Conservation (phyloP, 2,888 invertebrate genomes). For the Oscheius onirici region DNA sequence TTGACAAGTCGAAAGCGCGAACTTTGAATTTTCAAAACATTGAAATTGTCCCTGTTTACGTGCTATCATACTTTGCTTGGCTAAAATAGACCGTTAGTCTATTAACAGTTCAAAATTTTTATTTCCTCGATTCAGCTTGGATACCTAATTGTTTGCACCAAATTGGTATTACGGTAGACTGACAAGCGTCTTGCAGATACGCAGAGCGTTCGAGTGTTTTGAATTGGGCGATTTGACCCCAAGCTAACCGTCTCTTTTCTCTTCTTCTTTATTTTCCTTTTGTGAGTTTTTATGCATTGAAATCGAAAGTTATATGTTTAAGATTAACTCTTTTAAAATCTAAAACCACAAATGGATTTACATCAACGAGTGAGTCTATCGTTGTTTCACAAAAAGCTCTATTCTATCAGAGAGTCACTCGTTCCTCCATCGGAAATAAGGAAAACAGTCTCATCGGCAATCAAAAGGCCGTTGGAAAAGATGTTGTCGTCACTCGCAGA, state of each 20-base stretch:
- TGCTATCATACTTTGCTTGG: too few species aligned
- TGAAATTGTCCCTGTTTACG: too few species aligned
- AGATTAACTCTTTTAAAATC: not conserved
- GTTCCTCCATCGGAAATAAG: not conserved
- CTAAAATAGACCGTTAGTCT: too few species aligned
- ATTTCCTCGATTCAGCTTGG: too few species aligned
- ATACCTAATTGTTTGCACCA: too few species aligned
- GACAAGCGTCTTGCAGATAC: not conserved
- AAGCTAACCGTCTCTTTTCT: too few species aligned
- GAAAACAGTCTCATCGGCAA: not conserved
- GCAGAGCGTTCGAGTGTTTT: conserved; percentile 11
- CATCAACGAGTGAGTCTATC: not conserved
- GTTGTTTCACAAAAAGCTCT: not conserved
- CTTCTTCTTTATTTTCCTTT: not conserved
- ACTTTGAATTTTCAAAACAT: too few species aligned
- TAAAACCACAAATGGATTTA: not conserved
- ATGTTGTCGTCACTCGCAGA: not conserved
- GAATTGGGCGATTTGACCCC: conserved; percentile 3
- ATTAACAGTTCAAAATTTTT: too few species aligned
- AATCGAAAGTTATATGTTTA: not conserved
- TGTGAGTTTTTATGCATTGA: not conserved
- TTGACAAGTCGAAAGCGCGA: too few species aligned
- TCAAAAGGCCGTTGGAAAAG: not conserved
- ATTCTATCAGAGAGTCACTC: conserved; percentile 8
- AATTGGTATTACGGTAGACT: not conserved